A percentile compares a stretch with the other conserved stretches of the same genome.
phyloP scores from a whole-genome alignment of 2,888 invertebrate genomes.

The Scelioninae gen. 2 region DNA sequence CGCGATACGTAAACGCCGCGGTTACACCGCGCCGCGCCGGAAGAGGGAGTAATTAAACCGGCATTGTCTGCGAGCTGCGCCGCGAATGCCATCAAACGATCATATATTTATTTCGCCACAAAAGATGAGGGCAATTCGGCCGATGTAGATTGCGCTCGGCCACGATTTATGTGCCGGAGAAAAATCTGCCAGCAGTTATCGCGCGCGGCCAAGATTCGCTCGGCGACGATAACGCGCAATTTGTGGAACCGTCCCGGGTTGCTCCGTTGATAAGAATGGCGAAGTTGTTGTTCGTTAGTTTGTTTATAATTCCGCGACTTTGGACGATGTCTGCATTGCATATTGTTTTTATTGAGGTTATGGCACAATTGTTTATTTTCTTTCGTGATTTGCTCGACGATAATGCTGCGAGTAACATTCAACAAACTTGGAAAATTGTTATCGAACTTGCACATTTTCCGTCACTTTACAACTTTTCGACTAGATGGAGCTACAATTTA shows the following conservation, averaged over 20 bases:
- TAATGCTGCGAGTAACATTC: too few species aligned
- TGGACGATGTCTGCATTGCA: too few species aligned
- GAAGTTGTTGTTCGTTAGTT: slow-evolving; percentile 21
- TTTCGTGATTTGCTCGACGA: too few species aligned
- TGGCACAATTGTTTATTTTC: too few species aligned
- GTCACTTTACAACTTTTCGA: too few species aligned
- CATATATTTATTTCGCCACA: slow-evolving; percentile 57
- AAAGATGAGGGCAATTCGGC: slow-evolving; percentile 56
- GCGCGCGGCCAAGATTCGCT: slow-evolving; percentile 41
- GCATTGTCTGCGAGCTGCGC: slow-evolving; percentile 34
- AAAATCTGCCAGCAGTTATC: slow-evolving; percentile 56
- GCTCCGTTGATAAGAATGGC: slow-evolving; percentile 33
- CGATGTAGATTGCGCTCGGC: slow-evolving; percentile 50
- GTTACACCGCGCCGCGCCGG: slow-evolving; percentile 2
- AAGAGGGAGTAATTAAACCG: slow-evolving; percentile 48
- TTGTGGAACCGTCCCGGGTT: slow-evolving; percentile 27
- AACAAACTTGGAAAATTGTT: too few species aligned
- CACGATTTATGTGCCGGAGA: slow-evolving; percentile 47
- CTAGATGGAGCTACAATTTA: too few species aligned
- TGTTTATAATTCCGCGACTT: too few species aligned
- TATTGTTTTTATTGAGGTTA: too few species aligned
- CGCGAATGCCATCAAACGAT: slow-evolving; percentile 36
- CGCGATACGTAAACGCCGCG: not conserved
- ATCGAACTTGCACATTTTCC: too few species aligned
- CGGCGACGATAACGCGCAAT: slow-evolving; percentile 48